Evolutionary conservation across 2,797 vertebrate genomes (phyloP).

Genomic region (Garrulus glandarius): DNA sequence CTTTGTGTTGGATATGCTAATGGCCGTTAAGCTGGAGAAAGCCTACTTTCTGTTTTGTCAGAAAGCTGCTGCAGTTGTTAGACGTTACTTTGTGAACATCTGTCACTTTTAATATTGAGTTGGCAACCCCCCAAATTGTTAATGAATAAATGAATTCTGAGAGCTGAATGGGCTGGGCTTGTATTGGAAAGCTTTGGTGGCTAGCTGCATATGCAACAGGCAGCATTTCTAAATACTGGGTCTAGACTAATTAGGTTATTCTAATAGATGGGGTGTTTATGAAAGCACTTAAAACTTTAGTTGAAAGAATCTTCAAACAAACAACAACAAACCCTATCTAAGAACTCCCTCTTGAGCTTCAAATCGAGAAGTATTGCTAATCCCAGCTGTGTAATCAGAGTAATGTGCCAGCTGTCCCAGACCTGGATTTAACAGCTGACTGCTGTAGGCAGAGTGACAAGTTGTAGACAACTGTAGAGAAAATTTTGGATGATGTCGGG

Average conservation of each 20-base stretch:
- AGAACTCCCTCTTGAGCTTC: not conserved
- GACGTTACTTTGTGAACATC: not conserved
- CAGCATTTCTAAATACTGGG: not conserved
- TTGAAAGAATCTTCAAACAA: not conserved
- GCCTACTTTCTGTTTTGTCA: not conserved
- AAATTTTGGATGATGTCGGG: not conserved
- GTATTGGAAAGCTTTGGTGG: not conserved
- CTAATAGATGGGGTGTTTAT: not conserved
- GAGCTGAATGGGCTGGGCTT: not conserved
- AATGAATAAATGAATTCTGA: not conserved
- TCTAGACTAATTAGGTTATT: not conserved
- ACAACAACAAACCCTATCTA: not conserved
- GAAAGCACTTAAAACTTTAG: not conserved
- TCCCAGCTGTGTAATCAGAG: not conserved
- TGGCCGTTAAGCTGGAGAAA: not conserved
- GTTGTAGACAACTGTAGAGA: not conserved
- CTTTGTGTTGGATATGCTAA: not conserved
- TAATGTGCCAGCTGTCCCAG: slow-evolving; percentile 7
- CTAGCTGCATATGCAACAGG: not conserved
- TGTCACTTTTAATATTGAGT: slow-evolving; percentile 1
- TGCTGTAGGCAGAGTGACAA: not conserved
- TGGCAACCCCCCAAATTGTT: not conserved
- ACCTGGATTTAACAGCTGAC: not conserved
- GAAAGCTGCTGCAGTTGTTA: not conserved
- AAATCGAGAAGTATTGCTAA: not conserved